Base-by-base conservation (phyloP, 2,888 invertebrate genomes). In the Agonopterix arenella region DNA sequence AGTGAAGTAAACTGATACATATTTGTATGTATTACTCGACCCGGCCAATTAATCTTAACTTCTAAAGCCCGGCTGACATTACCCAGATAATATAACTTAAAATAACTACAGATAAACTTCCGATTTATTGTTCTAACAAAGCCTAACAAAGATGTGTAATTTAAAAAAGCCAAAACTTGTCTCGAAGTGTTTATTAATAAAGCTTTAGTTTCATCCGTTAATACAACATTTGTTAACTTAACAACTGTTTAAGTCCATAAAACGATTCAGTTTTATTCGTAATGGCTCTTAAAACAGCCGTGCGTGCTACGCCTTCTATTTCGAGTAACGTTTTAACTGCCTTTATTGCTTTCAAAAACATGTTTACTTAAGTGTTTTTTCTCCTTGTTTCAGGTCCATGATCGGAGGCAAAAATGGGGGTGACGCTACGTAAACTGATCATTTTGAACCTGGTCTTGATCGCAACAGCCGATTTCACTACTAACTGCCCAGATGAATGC, bases 401-500 rank as follows among this genome's bases (percentile, higher is more conserved):
- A 48, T 13, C 36, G 36, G 36, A 54, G 53, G 47, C 52, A 11
- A 81, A 69, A 64, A 88, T 88, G 88, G 79, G 69, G 60, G 62
- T 64, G 50, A 69, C 64, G 52, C 64, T 80, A 51, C 73, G 66
- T 62, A 59, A 62, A 54, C 60, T 76, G 11, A 54, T 80, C 53
- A 55, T 79, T 40, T 55, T 83, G 18, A 70, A 67, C 57, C 52
- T 82, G 50, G 60, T 74, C 48, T 57, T 79, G 43, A 67, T 71
- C 16, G 70, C 80, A 8, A 68, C 80, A 46, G 82, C 81, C 13
- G 89, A 90, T 64, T 92, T 92, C 76, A 89, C 90, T 48, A 86
- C 85, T 36, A 90, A 91, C 70, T 95, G 94, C 75, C 91, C 92
- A 8, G 73, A 89, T 57, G 88, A 89, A 51, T 97, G 97, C 85